Base-by-base conservation (phyloP, 2,113 vertebrate genomes). In the Trichechus manatus region DNA sequence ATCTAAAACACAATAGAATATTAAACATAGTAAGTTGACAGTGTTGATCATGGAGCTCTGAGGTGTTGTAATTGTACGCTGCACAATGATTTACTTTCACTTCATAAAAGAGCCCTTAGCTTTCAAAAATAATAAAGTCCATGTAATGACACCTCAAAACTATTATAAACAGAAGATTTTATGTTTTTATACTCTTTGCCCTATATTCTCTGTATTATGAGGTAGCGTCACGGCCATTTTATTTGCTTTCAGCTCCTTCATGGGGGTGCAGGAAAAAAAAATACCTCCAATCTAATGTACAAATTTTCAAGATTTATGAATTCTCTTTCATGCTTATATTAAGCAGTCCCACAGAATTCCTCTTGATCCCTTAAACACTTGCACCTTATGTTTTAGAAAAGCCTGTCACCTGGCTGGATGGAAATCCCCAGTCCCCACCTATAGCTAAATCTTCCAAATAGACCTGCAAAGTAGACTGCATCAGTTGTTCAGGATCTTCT, bases 51-150 rank as follows among this genome's bases (percentile, higher is more conserved):
- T 44, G 31, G 56, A 83, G 27, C 86, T 94, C 33, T 87, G 66
- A 93, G 59, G 9, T 95, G 0, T 80, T 33, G 2, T 17, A 56
- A 0, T 85, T 88, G 25, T 39, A 14, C 15, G 86, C 61, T 83
- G 13, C 33, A 8, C 87, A 19, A 61, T 87, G 3, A 84, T 39
- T 87, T 72, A 20, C 80, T 93, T 87, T 84, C 42, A 77, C 79
- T 75, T 95, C 61, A n/a, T 88, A 56, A 82, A 97, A 86, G 33
- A 92, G 4, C 56, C 91, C 59, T 64, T 90, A 29, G 64, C 90
- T 90, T 97, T 92, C 50, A 82, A 89, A 92, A 95, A 66, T 63
- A 53, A 8, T 78, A 39, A 87, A 9, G 25, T 93, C 79, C 89
- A 50, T 6, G n/a, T 88, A n/a, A 70, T 91, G 96, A 80, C 7